A percentile compares a stretch with the other conserved stretches of the same genome.
Evolutionary conservation across 1,140 invertebrate species (phyloP).

Genomic region (Pseudoatta argentina): DNA sequence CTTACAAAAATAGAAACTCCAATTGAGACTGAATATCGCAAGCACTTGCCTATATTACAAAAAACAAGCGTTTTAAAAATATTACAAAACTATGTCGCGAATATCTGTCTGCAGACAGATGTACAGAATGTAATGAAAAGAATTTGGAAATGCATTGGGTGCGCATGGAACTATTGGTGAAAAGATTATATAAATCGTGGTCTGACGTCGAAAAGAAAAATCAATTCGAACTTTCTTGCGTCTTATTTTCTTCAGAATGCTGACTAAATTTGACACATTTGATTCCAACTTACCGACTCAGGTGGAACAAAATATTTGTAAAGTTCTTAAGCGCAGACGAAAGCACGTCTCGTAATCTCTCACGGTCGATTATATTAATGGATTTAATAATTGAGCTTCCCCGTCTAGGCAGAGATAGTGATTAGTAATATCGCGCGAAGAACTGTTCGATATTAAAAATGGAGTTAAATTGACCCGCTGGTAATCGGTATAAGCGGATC

Average conservation of each 20-base stretch:
- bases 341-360: constrained; percentile 61
- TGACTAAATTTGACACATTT: constrained; percentile 63
- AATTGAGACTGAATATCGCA: neutral
- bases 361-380: constrained; percentile 63
- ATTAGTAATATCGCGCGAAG: constrained; percentile 35
- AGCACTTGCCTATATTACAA: neutral
- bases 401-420: neutral
- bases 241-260: constrained; percentile 39
- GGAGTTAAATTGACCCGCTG: neutral
- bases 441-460: constrained; percentile 51
- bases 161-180: neutral
- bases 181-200: constrained; percentile 41
- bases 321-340: constrained; percentile 56
- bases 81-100: neutral
- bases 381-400: constrained; percentile 69
- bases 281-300: constrained; percentile 27
- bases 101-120: neutral
- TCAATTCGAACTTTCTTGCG: constrained; percentile 34
- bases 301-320: constrained; percentile 66
- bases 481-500: constrained; percentile 43
- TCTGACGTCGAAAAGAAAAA: constrained; percentile 23
- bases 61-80: neutral
- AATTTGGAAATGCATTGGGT: constrained; percentile 5
- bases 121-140: neutral
- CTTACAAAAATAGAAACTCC: neutral